Evolutionary conservation across 2,888 invertebrate species (phyloP).

Genomic region (Auanema sp.): DNA sequence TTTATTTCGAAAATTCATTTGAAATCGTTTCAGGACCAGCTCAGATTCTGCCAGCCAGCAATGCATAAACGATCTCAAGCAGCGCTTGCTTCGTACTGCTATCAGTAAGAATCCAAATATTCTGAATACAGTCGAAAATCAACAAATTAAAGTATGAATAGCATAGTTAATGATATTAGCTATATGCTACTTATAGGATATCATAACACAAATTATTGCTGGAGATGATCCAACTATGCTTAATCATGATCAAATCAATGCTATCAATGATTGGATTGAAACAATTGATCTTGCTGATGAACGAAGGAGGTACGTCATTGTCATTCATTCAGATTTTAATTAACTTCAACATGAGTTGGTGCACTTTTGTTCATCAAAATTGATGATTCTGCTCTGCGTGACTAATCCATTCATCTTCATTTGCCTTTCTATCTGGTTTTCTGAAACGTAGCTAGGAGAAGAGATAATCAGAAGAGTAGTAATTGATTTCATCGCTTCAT

Average conservation of each 20-base stretch:
- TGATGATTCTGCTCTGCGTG: neutral
- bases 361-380: neutral
- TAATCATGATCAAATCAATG: conserved; percentile 52
- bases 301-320: conserved; percentile 36
- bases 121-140: conserved; percentile 50
- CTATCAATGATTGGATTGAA: conserved; percentile 63
- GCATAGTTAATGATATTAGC: neutral
- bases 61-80: conserved; percentile 59
- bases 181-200: conserved; percentile 45
- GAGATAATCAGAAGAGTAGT: too few relatives aligned
- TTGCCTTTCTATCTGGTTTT: neutral
- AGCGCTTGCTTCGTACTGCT: conserved; percentile 56
- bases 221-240: conserved; percentile 48
- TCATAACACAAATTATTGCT: conserved; percentile 53
- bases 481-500: too few relatives aligned
- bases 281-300: conserved; percentile 41
- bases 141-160: conserved; percentile 49
- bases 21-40: conserved; percentile 40
- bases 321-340: too few relatives aligned
- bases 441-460: too few relatives aligned
- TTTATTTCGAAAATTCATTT: neutral
- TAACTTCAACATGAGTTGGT: neutral
- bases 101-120: conserved; percentile 57
- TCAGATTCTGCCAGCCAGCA: conserved; percentile 48
- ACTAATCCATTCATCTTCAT: neutral